Conservation (phyloP, 2,888 invertebrate species). For the Hypomecis atomaria region DNA sequence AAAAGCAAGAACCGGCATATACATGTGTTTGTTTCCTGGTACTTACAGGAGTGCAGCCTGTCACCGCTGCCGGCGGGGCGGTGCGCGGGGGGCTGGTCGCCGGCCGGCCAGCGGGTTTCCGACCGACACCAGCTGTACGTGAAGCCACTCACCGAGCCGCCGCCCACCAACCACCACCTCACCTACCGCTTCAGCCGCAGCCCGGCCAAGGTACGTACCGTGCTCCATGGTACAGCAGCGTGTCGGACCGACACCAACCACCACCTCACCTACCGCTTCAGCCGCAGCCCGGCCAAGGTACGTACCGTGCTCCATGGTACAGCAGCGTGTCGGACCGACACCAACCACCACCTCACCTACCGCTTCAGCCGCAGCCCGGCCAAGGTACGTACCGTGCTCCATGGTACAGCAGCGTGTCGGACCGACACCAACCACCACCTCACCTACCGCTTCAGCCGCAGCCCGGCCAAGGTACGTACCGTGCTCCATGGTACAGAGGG, state of each 20-base stretch:
- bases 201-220: conserved; percentile 94
- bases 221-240: too few relatives aligned
- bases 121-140: conserved; percentile 84
- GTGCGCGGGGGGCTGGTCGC: conserved; percentile 87
- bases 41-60: conserved; percentile 74
- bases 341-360: conserved; percentile 87
- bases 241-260: too few relatives aligned
- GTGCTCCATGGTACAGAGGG: too few relatives aligned
- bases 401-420: too few relatives aligned
- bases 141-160: conserved; percentile 76
- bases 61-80: conserved; percentile 90
- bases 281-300: conserved; percentile 94
- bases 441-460: conserved; percentile 93
- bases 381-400: too few relatives aligned
- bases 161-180: conserved; percentile 82
- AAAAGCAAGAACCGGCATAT: too few relatives aligned
- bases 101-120: conserved; percentile 75
- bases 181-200: conserved; percentile 94
- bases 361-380: conserved; percentile 94
- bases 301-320: too few relatives aligned
- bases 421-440: conserved; percentile 82
- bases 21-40: too few relatives aligned
- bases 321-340: too few relatives aligned
- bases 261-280: conserved; percentile 91
- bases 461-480: conserved; percentile 94